Evolutionary conservation across 2,797 vertebrate genomes (phyloP).

Genomic region (Neopelma chrysocephalum): DNA sequence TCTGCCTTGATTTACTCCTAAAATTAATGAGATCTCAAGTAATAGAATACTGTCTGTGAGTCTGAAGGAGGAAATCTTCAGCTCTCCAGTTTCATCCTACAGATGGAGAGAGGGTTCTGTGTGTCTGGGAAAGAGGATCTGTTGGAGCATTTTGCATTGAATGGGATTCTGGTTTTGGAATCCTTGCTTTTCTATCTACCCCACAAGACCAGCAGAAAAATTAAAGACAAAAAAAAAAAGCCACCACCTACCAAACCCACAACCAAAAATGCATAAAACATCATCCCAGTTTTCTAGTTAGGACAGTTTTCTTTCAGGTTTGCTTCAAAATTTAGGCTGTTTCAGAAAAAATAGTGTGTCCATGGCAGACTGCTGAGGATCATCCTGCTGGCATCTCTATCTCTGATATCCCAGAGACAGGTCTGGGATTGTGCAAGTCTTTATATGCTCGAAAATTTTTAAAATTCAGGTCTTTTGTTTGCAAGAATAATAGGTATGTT

Average conservation of each 20-base stretch:
- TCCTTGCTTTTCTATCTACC: not conserved
- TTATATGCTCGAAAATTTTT: not conserved
- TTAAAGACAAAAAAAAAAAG: no score
- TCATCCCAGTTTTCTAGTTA: not conserved
- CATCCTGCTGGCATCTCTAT: not conserved
- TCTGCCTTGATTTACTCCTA: not conserved
- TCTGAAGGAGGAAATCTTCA: not conserved
- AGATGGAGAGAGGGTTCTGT: not conserved
- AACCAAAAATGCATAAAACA: not conserved
- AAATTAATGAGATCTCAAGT: not conserved
- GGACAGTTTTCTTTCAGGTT: not conserved
- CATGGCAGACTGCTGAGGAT: not conserved
- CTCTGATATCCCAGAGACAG: not conserved
- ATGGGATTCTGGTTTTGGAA: not conserved
- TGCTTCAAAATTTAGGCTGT: not conserved
- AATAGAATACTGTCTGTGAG: not conserved
- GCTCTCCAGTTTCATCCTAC: not conserved
- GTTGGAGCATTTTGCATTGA: not conserved
- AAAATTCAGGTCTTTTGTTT: not conserved
- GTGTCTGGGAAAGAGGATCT: not conserved
- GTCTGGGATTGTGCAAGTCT: not conserved
- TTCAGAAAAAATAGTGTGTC: not conserved
- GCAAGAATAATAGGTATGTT: not conserved
- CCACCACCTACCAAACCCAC: not conserved
- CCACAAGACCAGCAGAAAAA: not conserved